Conservation (phyloP, 2,888 invertebrate species). For the Sipha maydis region DNA sequence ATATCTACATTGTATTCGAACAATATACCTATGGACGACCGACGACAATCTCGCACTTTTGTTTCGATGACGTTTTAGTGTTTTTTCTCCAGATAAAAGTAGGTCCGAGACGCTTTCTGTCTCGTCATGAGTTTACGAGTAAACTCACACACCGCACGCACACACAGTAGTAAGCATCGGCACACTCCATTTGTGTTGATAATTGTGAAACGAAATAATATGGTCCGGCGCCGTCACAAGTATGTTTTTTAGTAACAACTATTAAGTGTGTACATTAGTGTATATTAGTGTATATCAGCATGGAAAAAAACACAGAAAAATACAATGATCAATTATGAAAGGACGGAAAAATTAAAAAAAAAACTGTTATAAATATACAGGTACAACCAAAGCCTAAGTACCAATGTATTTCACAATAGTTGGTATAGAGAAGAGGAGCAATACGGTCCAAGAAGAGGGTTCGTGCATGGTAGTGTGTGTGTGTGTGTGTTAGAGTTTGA, state of each 20-base stretch:
- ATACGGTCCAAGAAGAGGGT: background rate
- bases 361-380: background rate
- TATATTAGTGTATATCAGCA: background rate
- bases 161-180: no score
- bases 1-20: no score
- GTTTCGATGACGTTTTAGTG: background rate
- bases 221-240: background rate
- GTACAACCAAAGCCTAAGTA: background rate
- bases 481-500: no score
- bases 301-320: background rate
- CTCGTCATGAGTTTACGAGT: background rate
- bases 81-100: conserved; percentile 12
- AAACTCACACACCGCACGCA: no score
- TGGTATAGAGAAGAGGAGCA: background rate
- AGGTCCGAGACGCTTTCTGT: conserved; percentile 4
- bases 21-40: background rate
- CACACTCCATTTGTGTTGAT: background rate
- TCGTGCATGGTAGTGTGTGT: background rate
- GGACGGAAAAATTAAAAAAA: background rate
- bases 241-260: background rate
- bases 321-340: background rate
- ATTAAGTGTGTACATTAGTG: background rate
- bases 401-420: background rate
- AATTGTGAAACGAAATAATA: background rate
- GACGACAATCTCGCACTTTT: no score